phyloP scores from a whole-genome alignment of 2,797 vertebrate genomes.

The Paramormyrops hopkinsi region DNA sequence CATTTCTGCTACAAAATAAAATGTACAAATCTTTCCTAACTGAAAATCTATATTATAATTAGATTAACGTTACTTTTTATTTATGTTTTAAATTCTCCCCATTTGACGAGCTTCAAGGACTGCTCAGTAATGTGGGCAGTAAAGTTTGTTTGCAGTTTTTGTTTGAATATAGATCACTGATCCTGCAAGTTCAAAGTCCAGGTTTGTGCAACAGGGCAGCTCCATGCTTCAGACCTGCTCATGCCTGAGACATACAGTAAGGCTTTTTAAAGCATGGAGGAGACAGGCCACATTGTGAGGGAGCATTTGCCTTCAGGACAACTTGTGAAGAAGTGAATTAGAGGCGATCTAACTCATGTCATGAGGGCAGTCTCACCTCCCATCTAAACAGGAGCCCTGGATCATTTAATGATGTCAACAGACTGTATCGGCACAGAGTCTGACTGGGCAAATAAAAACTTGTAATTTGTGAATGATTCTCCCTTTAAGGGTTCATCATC shows the following conservation, averaged over 20 bases:
- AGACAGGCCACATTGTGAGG: background rate
- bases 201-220: background rate
- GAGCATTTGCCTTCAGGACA: background rate
- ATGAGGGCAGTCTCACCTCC: background rate
- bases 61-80: background rate
- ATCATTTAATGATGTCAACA: background rate
- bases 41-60: background rate
- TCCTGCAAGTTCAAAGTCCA: slow-evolving; percentile 1
- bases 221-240: background rate
- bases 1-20: background rate
- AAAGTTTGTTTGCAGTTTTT: slow-evolving; percentile 3
- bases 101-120: background rate
- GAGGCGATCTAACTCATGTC: background rate
- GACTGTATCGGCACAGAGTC: background rate
- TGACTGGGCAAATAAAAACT: background rate
- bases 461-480: background rate
- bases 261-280: background rate
- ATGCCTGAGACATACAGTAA: background rate
- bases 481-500: background rate
- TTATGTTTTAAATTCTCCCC: background rate
- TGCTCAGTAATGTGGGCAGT: background rate
- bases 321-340: background rate
- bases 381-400: background rate
- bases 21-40: background rate
- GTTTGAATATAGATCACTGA: background rate